Evolutionary conservation across 2,888 invertebrate species (phyloP), one percentile per base, ranked within the genome.

Genomic region (Ferdinandea cuprea): DNA sequence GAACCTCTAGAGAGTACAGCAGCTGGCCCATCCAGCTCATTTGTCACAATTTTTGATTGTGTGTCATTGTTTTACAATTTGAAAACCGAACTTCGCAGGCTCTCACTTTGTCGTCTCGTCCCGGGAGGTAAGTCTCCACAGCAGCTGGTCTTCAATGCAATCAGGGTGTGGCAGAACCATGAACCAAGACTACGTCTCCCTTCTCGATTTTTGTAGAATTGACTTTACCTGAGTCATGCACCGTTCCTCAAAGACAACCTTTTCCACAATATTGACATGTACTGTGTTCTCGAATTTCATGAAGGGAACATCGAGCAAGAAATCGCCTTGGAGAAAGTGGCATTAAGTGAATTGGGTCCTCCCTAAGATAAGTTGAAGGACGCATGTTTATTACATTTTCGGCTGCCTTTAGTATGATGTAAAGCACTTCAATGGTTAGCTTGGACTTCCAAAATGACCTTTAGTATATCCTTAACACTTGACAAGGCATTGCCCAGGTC

Each of bases 151-250:
- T 65, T 58, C 68, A 85, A 40, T 66, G 54, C 17, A 85, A 30
- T 15, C 76, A 59, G 0, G 68, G 61, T 13, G 46, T 58, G 2
- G 66, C 59, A 9, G 76, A 66, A 50, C 77, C 77, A 17, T 73
- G 63, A 7, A 80, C 66, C 17, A 80, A 28, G 8, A 85, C 76
- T 15, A 80, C 54, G 35, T 85, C 76, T 13, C 68, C 78, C 2
- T 25, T 11, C 21, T 40, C 19, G 28, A 76, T 50, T 25, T 52
- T 59, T 35, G 30, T 25, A 0, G 50, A 66, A 48, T 15, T n/a
- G 30, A 19, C 32, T 35, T 19, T 40, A 11, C 17, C 15, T 2
- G 40, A 40, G 17, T 42, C 48, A 50, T 48, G 71, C 6, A 28
- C 71, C 1, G 61, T 40, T n/a, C 52, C 17, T 15, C 59, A 25